These are phyloP conservation scores for Tetragonula carbonaria DNA, from an alignment of 2,888 invertebrate species.

Conservation along the genomic window DNA sequence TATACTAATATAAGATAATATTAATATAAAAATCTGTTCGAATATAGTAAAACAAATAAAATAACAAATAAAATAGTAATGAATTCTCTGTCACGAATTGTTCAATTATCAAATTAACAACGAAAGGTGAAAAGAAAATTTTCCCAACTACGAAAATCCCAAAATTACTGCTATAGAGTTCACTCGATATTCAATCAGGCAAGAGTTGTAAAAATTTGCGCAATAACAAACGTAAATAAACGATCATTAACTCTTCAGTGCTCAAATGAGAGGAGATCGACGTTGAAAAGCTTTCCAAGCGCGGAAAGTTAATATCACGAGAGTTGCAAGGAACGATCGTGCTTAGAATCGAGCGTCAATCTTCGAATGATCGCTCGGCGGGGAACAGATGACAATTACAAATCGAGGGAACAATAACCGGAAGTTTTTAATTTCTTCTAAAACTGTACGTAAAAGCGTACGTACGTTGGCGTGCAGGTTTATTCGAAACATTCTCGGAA, in stretches of 20 bases:
- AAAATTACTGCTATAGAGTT: no score
- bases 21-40: no score
- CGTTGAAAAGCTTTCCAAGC: rapidly evolving
- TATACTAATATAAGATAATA: no score
- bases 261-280: neutral
- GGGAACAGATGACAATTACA: neutral
- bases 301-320: neutral
- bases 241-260: no score
- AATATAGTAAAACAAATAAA: no score
- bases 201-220: neutral
- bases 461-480: neutral
- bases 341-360: neutral
- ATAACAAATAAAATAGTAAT: no score
- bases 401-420: neutral
- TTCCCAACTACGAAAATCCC: no score
- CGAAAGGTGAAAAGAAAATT: no score
- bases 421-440: slow-evolving; percentile 4
- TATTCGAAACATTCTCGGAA: slow-evolving; percentile 33
- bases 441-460: neutral
- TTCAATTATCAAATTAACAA: no score
- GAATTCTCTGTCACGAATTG: no score
- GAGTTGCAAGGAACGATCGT: neutral
- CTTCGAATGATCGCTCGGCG: neutral
- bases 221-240: neutral
- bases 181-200: no score